phyloP scores from a whole-genome alignment of 37 sponge, comb jelly and placozoan genomes.

The Hormiphora californensis region DNA sequence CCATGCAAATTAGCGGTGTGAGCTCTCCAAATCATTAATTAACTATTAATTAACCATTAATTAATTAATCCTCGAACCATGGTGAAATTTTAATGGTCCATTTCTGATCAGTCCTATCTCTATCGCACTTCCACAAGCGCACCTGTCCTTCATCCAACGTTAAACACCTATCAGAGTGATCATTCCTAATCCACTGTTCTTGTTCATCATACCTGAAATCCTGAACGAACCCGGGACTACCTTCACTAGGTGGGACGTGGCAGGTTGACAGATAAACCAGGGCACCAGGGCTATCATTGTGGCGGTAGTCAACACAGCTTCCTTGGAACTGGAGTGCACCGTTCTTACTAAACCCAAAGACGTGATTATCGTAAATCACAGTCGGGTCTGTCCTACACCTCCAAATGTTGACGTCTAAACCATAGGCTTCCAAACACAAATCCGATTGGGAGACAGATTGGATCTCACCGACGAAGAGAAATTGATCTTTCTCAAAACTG shows the following conservation, averaged over 20 bases:
- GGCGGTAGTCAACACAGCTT: background rate
- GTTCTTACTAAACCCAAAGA: background rate
- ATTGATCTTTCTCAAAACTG: background rate
- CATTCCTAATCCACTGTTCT: background rate
- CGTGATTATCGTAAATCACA: background rate
- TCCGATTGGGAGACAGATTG: background rate
- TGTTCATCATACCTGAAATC: background rate
- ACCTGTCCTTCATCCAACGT: background rate
- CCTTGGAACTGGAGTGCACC: background rate
- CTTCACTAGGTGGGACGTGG: background rate
- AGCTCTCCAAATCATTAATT: too few relatives aligned
- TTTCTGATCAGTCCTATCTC: too few relatives aligned
- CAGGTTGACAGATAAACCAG: background rate
- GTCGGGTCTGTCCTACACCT: background rate
- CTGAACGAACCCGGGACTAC: background rate
- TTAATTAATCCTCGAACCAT: too few relatives aligned
- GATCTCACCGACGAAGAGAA: background rate
- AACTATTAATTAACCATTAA: too few relatives aligned
- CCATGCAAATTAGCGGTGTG: too few relatives aligned
- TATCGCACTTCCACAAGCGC: too few relatives aligned
- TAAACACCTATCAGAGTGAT: background rate
- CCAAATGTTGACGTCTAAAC: background rate
- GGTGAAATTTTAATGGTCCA: too few relatives aligned
- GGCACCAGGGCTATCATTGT: background rate
- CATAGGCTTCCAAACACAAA: background rate